A percentile compares a stretch with the other conserved stretches of the same genome.
Evolutionary conservation across 2,797 vertebrate species (phyloP).

Genomic region (Hephaestus fuliginosus): DNA sequence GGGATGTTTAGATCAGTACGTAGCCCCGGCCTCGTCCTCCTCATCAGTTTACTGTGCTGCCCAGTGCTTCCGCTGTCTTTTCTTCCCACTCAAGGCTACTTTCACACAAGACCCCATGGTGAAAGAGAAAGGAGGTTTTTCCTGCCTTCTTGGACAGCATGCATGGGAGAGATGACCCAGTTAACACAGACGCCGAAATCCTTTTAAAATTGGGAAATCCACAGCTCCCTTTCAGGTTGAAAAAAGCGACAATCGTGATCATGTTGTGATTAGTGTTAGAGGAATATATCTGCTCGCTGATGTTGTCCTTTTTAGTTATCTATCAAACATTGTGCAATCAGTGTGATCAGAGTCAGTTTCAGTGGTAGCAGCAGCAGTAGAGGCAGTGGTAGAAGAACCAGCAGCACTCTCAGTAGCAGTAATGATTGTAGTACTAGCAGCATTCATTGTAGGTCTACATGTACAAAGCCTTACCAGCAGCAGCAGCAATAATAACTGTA

Average conservation of each 20-base stretch:
- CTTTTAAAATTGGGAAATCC: conserved; percentile 62
- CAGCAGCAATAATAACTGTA: too few species aligned
- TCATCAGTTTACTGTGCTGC: conserved; percentile 8
- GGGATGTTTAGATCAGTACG: conserved; percentile 1
- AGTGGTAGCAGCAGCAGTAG: neutral
- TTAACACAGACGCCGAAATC: conserved; percentile 65
- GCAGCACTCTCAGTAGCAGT: neutral
- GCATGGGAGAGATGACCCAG: conserved; percentile 57
- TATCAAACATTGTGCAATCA: neutral
- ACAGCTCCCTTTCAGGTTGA: conserved; percentile 14
- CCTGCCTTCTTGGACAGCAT: conserved; percentile 52
- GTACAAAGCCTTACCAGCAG: neutral
- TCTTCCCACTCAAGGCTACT: conserved; percentile 32
- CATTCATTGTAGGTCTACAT: neutral
- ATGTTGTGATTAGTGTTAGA: neutral
- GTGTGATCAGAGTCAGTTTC: neutral
- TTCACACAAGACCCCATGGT: conserved; percentile 23
- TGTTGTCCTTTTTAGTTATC: neutral
- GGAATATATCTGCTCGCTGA: neutral
- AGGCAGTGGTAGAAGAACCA: neutral
- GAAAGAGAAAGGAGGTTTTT: conserved; percentile 42
- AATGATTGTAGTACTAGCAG: neutral
- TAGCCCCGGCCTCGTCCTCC: conserved; percentile 1
- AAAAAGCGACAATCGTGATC: neutral
- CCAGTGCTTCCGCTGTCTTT: conserved; percentile 10